Percentiles rank a stretch among this genome's conserved stretches.
phyloP scores from a whole-genome alignment of 2,113 vertebrate genomes.

The Mesembrinibis cayennensis region DNA sequence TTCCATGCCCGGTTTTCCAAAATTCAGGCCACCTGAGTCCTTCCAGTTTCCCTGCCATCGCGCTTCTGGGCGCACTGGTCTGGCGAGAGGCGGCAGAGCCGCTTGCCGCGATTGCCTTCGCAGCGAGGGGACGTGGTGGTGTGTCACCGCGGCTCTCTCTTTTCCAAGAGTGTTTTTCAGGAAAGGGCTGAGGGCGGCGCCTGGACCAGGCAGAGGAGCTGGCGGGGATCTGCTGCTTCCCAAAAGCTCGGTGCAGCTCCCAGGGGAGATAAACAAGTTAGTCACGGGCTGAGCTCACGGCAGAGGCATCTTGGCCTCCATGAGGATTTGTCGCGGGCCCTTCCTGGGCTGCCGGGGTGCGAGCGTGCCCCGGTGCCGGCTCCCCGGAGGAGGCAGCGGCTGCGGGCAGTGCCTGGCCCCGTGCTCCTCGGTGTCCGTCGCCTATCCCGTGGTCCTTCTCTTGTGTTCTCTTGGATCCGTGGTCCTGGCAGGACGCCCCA shows the following conservation, averaged over 20 bases:
- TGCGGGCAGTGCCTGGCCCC: background rate
- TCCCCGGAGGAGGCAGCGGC: background rate
- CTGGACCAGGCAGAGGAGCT: background rate
- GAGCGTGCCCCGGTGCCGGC: background rate
- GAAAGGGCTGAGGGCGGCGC: background rate
- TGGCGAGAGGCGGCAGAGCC: background rate
- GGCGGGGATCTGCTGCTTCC: background rate
- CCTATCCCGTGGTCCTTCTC: background rate
- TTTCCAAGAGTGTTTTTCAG: background rate
- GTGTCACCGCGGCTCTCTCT: background rate
- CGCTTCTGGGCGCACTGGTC: background rate
- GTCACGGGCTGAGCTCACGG: conserved; percentile 44
- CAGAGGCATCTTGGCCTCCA: conserved; percentile 29
- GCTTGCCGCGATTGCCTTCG: background rate
- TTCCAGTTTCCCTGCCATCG: background rate
- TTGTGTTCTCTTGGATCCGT: no score
- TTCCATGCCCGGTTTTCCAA: background rate
- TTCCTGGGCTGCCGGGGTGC: background rate
- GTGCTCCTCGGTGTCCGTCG: background rate
- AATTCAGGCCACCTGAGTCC: background rate
- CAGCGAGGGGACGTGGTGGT: background rate
- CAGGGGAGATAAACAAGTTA: conserved; percentile 28
- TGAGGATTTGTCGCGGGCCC: conserved; percentile 20
- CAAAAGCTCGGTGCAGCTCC: conserved; percentile 8
- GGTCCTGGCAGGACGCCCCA: background rate